Evolutionary conservation across 1,140 invertebrate genomes (phyloP).

Genomic region (Akabosia matsudoensis): DNA sequence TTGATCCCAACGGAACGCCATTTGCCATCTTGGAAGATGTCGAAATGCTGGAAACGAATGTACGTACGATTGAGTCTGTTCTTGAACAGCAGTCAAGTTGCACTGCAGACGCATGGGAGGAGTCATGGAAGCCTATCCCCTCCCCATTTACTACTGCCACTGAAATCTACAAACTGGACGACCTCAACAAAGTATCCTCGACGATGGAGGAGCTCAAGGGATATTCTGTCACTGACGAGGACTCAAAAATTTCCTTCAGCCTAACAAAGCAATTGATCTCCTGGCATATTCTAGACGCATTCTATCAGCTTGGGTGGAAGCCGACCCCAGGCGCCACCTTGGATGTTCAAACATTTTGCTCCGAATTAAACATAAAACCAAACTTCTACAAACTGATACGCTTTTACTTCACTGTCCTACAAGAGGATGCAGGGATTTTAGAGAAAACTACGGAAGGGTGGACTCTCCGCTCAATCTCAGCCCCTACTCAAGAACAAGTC

Average conservation of each 20-base stretch:
- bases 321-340: neutral
- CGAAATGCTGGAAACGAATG: neutral
- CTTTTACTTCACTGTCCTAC: too few relatives aligned
- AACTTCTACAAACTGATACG: neutral
- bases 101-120: neutral
- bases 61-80: neutral
- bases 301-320: neutral
- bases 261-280: neutral
- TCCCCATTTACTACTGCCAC: neutral
- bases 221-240: neutral
- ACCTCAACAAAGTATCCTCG: neutral
- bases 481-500: too few relatives aligned
- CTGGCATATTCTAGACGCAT: neutral
- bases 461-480: too few relatives aligned
- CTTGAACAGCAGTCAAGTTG: neutral
- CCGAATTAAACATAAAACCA: neutral
- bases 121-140: neutral
- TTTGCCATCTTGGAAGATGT: neutral
- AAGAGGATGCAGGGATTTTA: too few relatives aligned
- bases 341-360: neutral
- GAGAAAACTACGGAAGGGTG: too few relatives aligned
- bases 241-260: neutral
- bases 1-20: too few relatives aligned
- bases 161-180: neutral
- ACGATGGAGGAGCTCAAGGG: neutral